Evolutionary conservation across 2,888 invertebrate genomes (phyloP), one percentile per base, ranked within the genome.

Genomic region (Neoascia interrupta): DNA sequence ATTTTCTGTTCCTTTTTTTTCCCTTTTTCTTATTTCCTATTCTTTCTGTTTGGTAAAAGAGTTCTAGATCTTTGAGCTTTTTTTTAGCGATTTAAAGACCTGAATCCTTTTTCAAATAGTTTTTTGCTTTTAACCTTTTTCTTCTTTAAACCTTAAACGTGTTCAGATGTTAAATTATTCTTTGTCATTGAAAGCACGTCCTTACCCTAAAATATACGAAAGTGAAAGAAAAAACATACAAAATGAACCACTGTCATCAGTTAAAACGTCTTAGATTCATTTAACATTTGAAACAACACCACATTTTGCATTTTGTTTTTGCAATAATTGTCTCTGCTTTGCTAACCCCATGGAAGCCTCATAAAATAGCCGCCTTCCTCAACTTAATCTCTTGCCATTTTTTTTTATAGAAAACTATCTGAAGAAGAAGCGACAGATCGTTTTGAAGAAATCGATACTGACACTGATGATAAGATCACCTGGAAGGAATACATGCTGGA

Each of bases 401-500:
- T 34, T n/a, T 21, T 18, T 64, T 72, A 49, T 76, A 96, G 96
- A 81, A 94, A 93, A 90, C 89, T 97, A 5, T 94, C 96, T 0
- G 92, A 92, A 81, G 97, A 97, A 86, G 98, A 98, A 86, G 95
- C 97, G 0, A 90, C 92, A 54, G 97, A 97, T 86, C 92, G 96
- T 21, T 90, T 97, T 83, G 92, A 94, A 75, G 96, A 97, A 85
- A 93, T 96, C 0, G 99, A 99, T 89, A 91, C 92, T 39, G 92
- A 98, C 87, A 90, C 91, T 34, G 95, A 99, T 88, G 95, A 94
- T 0, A 89, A 90, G 81, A 92, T 99, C 1, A 92, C 95, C 0
- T 99, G 98, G 98, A 89, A 91, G 3, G 99, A 99, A 89, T 96
- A 97, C 87, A 86, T 97, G n/a, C 91, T 92, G 60, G 96, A 97